These are phyloP conservation scores for Dendropsophus ebraccatus DNA, from an alignment of 2,113 vertebrate species.

Conservation along the genomic window DNA sequence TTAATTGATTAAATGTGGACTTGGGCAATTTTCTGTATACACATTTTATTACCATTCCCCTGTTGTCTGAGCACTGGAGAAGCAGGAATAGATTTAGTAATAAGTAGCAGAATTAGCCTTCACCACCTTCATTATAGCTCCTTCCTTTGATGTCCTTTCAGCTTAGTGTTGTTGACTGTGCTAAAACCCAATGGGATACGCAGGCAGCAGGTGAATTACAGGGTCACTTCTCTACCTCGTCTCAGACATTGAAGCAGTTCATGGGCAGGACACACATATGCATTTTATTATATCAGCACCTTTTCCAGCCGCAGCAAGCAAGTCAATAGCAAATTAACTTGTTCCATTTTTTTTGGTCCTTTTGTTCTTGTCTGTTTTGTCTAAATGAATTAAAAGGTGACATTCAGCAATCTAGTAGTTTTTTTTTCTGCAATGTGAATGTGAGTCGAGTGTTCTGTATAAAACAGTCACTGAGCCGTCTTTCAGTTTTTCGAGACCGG, in stretches of 20 bases:
- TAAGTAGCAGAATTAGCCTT: conserved; percentile 33
- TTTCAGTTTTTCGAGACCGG: neutral
- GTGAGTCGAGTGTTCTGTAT: neutral
- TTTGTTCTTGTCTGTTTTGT: conserved; percentile 52
- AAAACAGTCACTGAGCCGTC: neutral
- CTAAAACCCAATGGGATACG: conserved; percentile 30
- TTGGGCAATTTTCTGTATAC: conserved; percentile 12
- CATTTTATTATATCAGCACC: conserved; percentile 55
- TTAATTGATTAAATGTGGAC: conserved; percentile 30
- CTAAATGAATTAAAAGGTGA: conserved; percentile 54
- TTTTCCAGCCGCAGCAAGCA: conserved; percentile 39
- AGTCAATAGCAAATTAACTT: conserved; percentile 55
- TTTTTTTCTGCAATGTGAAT: neutral
- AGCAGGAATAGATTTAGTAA: conserved; percentile 42
- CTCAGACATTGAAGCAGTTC: conserved; percentile 35
- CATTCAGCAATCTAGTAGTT: neutral
- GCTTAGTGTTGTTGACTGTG: conserved; percentile 29
- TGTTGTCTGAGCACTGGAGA: conserved; percentile 6
- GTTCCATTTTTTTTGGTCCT: conserved; percentile 9
- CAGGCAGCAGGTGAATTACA: conserved; percentile 32
- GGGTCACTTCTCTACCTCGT: conserved; percentile 30
- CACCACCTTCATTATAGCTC: conserved; percentile 20
- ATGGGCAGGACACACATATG: conserved; percentile 51
- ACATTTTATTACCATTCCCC: conserved; percentile 27
- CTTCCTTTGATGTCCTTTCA: conserved; percentile 32